Conservation (phyloP, 2,113 vertebrate species). For the Notarius lentiginosus region DNA sequence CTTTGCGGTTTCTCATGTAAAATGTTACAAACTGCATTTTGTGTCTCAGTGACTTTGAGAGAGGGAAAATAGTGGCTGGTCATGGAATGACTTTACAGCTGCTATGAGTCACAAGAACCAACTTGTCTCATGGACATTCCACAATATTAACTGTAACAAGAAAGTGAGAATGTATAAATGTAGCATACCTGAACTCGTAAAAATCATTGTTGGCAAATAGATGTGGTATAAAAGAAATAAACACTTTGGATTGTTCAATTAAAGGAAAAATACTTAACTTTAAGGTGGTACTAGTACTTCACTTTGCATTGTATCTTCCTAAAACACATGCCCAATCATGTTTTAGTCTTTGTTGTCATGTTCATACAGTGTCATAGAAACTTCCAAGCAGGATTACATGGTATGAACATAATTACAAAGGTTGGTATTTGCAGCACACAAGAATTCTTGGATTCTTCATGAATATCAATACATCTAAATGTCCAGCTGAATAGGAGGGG, state of each 20-base stretch:
- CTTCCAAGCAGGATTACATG: background rate
- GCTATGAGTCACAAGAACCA: constrained; percentile 3
- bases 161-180: background rate
- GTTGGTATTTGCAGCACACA: background rate
- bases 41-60: background rate
- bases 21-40: background rate
- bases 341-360: background rate
- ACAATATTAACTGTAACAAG: background rate
- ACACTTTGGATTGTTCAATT: no score
- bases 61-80: background rate
- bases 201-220: background rate
- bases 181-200: background rate
- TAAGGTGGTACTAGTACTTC: background rate
- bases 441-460: background rate
- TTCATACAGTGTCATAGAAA: background rate
- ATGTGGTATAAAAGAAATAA: background rate
- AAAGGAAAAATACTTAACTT: background rate
- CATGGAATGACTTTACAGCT: constrained; percentile 4
- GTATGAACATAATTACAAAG: background rate
- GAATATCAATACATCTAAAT: background rate
- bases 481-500: background rate
- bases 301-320: background rate
- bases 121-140: background rate
- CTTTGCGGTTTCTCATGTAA: background rate
- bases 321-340: background rate